A percentile compares a stretch with the other conserved stretches of the same genome.
Conservation (phyloP, 2,113 vertebrate species). For the Ceyx margarethae region DNA sequence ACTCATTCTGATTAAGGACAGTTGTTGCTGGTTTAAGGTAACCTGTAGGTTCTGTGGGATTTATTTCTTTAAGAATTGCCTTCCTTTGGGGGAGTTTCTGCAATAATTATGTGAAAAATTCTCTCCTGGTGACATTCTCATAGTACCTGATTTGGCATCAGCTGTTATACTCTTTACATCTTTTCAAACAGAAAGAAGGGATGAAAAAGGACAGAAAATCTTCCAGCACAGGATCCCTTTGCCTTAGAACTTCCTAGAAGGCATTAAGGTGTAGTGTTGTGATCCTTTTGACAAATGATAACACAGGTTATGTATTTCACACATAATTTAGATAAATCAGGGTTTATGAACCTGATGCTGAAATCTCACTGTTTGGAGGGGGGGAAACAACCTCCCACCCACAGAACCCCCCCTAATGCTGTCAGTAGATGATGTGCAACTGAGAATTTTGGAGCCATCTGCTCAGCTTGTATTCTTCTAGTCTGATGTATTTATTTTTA, state of each 20-base stretch:
- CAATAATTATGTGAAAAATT: not conserved
- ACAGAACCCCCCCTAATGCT: not conserved
- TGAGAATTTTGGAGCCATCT: not conserved
- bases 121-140: not conserved
- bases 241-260: not conserved
- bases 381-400: not conserved
- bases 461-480: not conserved
- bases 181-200: not conserved
- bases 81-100: not conserved
- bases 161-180: accelerated
- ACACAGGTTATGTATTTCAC: not conserved
- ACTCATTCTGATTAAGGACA: not conserved
- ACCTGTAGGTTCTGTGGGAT: not conserved
- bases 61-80: not conserved
- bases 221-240: not conserved
- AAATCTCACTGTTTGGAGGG: not conserved
- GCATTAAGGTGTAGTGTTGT: accelerated
- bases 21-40: not conserved
- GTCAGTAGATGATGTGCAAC: not conserved
- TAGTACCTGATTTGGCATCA: not conserved
- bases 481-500: not conserved
- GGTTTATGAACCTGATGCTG: not conserved
- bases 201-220: not conserved
- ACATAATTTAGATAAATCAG: too few species aligned
- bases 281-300: not conserved